Evolutionary conservation across 1,140 invertebrate genomes (phyloP).

Genomic region (Meloidogyne hapla): DNA sequence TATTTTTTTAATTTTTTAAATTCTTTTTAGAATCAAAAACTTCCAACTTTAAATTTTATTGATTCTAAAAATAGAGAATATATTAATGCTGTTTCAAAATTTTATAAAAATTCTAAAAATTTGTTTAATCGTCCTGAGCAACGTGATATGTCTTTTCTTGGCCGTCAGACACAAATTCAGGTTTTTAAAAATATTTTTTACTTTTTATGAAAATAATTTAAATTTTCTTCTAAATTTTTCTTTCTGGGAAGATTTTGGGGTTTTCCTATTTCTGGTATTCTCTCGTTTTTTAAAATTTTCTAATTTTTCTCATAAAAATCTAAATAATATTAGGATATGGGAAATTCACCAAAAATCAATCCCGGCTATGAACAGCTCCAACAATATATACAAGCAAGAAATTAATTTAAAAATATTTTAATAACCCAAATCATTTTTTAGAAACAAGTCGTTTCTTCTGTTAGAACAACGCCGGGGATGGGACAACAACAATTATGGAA

Average conservation of each 20-base stretch:
- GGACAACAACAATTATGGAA: background rate
- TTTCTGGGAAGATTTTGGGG: too few relatives aligned
- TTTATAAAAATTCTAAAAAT: background rate
- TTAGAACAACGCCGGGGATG: constrained; percentile 13
- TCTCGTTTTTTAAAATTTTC: too few relatives aligned
- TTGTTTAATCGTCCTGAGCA: background rate
- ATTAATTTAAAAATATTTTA: background rate
- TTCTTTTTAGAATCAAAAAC: background rate
- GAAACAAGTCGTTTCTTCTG: constrained; percentile 19
- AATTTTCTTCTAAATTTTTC: too few relatives aligned
- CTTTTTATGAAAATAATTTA: too few relatives aligned
- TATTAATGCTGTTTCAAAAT: background rate
- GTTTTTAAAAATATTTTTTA: background rate
- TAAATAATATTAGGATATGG: background rate
- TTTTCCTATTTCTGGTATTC: too few relatives aligned
- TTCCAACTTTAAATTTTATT: constrained; percentile 10
- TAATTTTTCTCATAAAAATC: background rate
- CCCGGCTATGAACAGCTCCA: background rate
- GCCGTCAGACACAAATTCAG: background rate
- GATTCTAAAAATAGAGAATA: constrained; percentile 5
- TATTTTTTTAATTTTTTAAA: background rate
- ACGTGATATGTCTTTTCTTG: background rate
- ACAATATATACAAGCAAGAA: background rate
- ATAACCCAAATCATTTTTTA: constrained; percentile 7
- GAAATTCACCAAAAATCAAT: background rate